Percentiles rank a stretch among this genome's conserved stretches.
These are phyloP conservation scores for Heliconius congener DNA, from an alignment of 1,140 invertebrate species.

Conservation along the genomic window DNA sequence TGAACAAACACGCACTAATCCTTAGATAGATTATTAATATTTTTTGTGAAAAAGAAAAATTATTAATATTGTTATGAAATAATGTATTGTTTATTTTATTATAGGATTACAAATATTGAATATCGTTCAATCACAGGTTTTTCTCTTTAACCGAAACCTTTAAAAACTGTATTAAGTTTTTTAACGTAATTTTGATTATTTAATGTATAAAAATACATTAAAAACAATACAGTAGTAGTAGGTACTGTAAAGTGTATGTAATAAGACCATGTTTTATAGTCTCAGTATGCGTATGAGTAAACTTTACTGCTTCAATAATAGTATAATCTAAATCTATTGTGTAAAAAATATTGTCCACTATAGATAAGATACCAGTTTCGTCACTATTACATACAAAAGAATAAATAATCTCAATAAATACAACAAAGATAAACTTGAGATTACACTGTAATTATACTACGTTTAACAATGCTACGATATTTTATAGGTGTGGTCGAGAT, in stretches of 20 bases:
- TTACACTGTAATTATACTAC: background rate
- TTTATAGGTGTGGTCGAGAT: background rate
- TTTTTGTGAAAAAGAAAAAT: too few species aligned
- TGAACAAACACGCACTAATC: background rate
- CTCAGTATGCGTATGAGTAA: background rate
- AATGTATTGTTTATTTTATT: too few species aligned
- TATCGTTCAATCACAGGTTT: too few species aligned
- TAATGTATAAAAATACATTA: too few species aligned
- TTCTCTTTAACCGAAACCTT: too few species aligned
- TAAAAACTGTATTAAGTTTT: too few species aligned
- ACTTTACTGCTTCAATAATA: background rate
- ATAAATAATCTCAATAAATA: background rate
- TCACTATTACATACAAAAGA: background rate
- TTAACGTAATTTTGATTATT: too few species aligned
- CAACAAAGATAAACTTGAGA: background rate
- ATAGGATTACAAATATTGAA: too few species aligned
- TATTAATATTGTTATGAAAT: too few species aligned
- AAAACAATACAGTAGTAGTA: too few species aligned
- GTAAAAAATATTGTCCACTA: background rate
- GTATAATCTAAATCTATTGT: background rate
- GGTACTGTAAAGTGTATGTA: too few species aligned
- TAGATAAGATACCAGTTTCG: background rate
- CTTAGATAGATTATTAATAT: too few species aligned
- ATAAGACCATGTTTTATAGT: background rate
- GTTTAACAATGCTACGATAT: background rate